These are phyloP conservation scores for Darevskia nairensis DNA, from an alignment of 2,797 vertebrate genomes.

Conservation along the genomic window DNA sequence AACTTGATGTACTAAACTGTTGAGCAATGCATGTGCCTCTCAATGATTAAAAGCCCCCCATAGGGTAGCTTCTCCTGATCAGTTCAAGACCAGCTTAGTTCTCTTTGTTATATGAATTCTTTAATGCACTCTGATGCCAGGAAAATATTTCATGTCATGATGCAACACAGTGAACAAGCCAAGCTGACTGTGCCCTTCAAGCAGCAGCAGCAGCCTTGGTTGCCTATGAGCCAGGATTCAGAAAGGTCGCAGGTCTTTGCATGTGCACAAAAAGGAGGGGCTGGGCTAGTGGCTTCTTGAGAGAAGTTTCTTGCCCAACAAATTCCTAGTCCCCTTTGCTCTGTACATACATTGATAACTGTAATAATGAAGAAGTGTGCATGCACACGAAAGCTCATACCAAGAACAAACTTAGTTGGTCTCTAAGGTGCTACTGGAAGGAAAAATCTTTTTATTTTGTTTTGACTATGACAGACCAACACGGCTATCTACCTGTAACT, in stretches of 20 bases:
- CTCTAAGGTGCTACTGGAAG: too few relatives aligned
- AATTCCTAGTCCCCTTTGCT: background rate
- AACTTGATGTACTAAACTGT: slow-evolving; percentile 16
- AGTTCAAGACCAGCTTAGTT: background rate
- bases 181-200: background rate
- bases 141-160: slow-evolving; percentile 11
- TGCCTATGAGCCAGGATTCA: background rate
- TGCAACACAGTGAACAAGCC: background rate
- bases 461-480: too few relatives aligned
- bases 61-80: background rate
- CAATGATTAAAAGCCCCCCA: background rate
- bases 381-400: too few relatives aligned
- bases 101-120: background rate
- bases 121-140: background rate
- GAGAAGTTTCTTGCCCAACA: background rate
- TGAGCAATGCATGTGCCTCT: background rate
- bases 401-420: too few relatives aligned
- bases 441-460: too few relatives aligned
- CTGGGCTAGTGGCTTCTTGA: background rate
- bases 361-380: background rate
- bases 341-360: background rate
- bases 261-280: background rate
- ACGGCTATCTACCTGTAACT: too few relatives aligned
- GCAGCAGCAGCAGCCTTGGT: background rate
- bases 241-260: background rate